Percentiles rank a stretch among this genome's conserved stretches.
Evolutionary conservation across 1,140 invertebrate genomes (phyloP).

Genomic region (Neodiprion virginianus): DNA sequence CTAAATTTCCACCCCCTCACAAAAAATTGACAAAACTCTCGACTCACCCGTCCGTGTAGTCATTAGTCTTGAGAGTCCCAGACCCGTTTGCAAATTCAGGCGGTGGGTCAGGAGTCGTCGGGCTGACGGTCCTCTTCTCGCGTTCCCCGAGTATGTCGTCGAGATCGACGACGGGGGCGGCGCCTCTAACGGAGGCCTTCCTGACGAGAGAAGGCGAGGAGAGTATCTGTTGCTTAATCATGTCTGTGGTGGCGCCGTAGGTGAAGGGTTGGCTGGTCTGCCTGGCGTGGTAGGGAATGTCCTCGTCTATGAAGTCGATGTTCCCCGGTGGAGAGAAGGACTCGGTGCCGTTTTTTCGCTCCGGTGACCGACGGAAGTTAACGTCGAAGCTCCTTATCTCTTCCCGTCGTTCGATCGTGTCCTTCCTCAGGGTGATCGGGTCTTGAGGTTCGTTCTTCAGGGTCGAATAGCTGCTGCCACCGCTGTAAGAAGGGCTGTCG

Average conservation of each 20-base stretch:
- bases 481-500: slow-evolving; percentile 49
- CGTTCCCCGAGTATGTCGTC: slow-evolving; percentile 59
- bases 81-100: slow-evolving; percentile 52
- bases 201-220: slow-evolving; percentile 78
- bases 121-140: slow-evolving; percentile 40
- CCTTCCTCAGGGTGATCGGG: slow-evolving; percentile 22
- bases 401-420: slow-evolving; percentile 11
- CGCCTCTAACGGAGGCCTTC: slow-evolving; percentile 65
- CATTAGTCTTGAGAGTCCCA: slow-evolving; percentile 28
- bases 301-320: slow-evolving; percentile 62
- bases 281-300: slow-evolving; percentile 84
- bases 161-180: slow-evolving; percentile 60
- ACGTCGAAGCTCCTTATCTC: slow-evolving; percentile 35
- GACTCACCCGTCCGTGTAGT: slow-evolving; percentile 51
- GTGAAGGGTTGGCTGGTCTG: slow-evolving; percentile 82
- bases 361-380: slow-evolving; percentile 41
- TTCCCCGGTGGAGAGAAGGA: slow-evolving; percentile 54
- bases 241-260: slow-evolving; percentile 72
- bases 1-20: no score
- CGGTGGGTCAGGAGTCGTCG: slow-evolving; percentile 48
- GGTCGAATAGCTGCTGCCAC: slow-evolving; percentile 51
- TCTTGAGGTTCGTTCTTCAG: slow-evolving; percentile 51
- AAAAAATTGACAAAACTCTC: no score
- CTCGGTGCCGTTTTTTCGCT: slow-evolving; percentile 37
- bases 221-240: slow-evolving; percentile 68